These are phyloP conservation scores for Physeter macrocephalus DNA, from an alignment of 2,113 vertebrate genomes.

Conservation along the genomic window DNA sequence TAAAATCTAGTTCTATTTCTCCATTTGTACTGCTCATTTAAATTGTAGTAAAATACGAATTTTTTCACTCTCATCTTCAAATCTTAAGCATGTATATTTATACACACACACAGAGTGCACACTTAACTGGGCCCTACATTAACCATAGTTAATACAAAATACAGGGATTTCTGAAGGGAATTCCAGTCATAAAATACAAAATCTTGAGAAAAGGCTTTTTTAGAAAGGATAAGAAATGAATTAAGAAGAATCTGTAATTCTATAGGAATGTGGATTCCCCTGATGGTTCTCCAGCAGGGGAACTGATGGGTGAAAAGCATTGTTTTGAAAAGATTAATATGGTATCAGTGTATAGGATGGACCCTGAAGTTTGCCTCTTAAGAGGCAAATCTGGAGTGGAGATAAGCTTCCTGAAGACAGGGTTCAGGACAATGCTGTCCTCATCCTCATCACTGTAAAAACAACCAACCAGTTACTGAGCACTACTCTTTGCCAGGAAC, in stretches of 20 bases:
- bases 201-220: background rate
- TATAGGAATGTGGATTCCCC: background rate
- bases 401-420: background rate
- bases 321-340: background rate
- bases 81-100: background rate
- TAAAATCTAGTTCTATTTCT: constrained; percentile 7
- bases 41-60: background rate
- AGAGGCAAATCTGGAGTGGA: background rate
- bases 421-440: background rate
- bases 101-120: background rate
- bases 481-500: background rate
- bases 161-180: background rate
- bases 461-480: background rate
- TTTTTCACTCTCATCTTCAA: background rate
- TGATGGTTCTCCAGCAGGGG: background rate
- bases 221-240: background rate
- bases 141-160: background rate
- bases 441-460: background rate
- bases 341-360: background rate
- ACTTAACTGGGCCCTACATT: background rate
- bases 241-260: background rate
- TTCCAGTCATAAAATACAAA: background rate
- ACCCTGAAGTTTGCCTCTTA: background rate
- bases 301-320: background rate
- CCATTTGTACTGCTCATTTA: background rate